Base-by-base conservation (phyloP, 2,888 invertebrate species). In the Chironomus riparius region DNA sequence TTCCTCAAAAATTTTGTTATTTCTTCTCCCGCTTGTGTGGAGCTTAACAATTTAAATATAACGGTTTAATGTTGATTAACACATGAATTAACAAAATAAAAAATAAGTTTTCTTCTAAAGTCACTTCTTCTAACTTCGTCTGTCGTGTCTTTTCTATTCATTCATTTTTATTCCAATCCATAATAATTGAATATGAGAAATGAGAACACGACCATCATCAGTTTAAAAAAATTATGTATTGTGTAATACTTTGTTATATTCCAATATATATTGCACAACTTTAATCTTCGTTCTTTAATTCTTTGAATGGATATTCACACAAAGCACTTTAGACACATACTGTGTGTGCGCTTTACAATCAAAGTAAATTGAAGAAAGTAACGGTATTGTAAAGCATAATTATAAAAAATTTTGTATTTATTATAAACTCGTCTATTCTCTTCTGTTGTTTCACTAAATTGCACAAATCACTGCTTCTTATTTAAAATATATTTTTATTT, bases 381-480 rank as follows among this genome's bases (percentile, higher is more conserved):
- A 74, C 74, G 74, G 74, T 24, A 74, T 74, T 12, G 22, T 56
- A 7, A 18, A 68, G 48, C 74, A 74, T 74, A 74, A 74, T 68
- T 74, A 68, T 68, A 22, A 47, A 65, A 62, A 65, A 65, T 65
- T 24, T 65, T 65, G 13, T 65, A 24, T 56, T 56, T 56, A 18
- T 50, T 56, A 56, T 38, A 72, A 72, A 72, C 62, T 70, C 70
- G 70, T 70, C 70, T 70, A 50, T 70, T 70, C 56, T 50, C 56
- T 48, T 18, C n/a, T 28, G 10, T 4, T 28, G 12, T 15, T 22
- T 21, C 7, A 15, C 13, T 7, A 47, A 69, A 47, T 69, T 56
- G 22, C 48, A 70, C 50, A 24, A 48, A 38, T 38, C 10, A 38
- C 38, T 56, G 18, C n/a, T 18, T 56, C 15, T 50, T 48, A 48